Base-by-base conservation (phyloP, 2,113 vertebrate species). In the Petaurus breviceps region DNA sequence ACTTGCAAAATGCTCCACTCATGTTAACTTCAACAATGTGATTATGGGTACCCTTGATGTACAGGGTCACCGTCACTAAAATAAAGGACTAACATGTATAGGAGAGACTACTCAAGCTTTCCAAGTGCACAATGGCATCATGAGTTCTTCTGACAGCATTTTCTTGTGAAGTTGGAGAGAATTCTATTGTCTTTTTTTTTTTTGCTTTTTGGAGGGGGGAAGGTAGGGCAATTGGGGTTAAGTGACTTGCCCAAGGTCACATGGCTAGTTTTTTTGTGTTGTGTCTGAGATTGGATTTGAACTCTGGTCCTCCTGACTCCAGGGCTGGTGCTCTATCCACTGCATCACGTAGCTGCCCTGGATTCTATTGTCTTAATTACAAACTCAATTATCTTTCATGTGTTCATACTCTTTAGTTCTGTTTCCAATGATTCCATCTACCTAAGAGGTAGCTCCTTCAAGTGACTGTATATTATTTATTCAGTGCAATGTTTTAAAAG, bases 381-480 rank as follows among this genome's bases (percentile, higher is more conserved):
- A 94, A 93, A 57, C 0, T 90, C 49, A 89, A 50, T 11, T n/a
- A 55, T 93, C 7, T 90, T 97, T 94, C 77, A 6, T 84, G 46
- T 47, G 37, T 2, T 43, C n/a, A 43, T 1, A 93, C 84, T 37
- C 95, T 95, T 23, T 90, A 37, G 91, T 97, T 93, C 43, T 94
- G 0, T 51, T 49, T 52, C 89, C 93, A 92, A 31, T 90, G 90
- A 92, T 89, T 6, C 0, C 37, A 52, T 95, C 28, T 93, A 22
- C 49, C 50, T 43, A 96, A 49, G 94, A 97, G 95, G 93, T 51
- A 12, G 92, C n/a, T 90, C 23, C 61, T 89, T 28, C 68, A 84
- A 84, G 43, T 92, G 46, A 95, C 23, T 90, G 28, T 55, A 95
- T 49, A 77, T 52, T 93, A 24, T 92, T 96, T 90, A 43, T 95